Evolutionary conservation across 2,113 vertebrate genomes (phyloP), one percentile per base, ranked within the genome.

Genomic region (Anarrhichthys ocellatus): DNA sequence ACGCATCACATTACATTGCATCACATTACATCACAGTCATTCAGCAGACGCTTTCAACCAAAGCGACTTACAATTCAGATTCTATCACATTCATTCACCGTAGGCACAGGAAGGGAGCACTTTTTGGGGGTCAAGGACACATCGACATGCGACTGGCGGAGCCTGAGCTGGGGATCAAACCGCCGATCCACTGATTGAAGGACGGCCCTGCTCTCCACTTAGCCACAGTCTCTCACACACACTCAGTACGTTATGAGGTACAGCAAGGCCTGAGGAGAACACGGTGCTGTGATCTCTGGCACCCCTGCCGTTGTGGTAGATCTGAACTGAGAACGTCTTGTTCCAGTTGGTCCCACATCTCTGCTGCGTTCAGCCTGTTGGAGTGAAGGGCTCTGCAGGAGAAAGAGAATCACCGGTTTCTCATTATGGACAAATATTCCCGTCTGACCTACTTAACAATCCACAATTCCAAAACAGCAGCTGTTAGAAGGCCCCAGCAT

Each of bases 391-490:
- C 9, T 63, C 38, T n/a, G 58, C 73, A 36, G 42, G 59, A 38
- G n/a, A 13, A 69, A 27, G 54, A 13, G 22, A 68, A 48, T 87
- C 81, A 59, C 63, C 78, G 40, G 59, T 36, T 74, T 71, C 50
- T 84, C 78, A 54, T 78, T 65, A 65, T 20, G 9, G 6, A n/a
- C 36, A 27, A 6, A 24, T 52, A 58, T 65, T 62, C 24, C 48
- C 61, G 73, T 71, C 40, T 48, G 52, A 46, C 63, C 22, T 59
- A 58, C 29, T 32, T 32, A 52, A 64, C 61, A 44, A 48, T 54
- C 58, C n/a, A 38, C 24, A 42, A 8, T 46, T 50, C 27, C 15
- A 58, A 32, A 32, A 50, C 48, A 27, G 66, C 1, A 17, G 7
- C 50, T 50, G 27, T 29, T 27, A 38, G 17, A 42, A 40, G 44